phyloP scores from a whole-genome alignment of 2,113 vertebrate genomes.

The Carlito syrichta region DNA sequence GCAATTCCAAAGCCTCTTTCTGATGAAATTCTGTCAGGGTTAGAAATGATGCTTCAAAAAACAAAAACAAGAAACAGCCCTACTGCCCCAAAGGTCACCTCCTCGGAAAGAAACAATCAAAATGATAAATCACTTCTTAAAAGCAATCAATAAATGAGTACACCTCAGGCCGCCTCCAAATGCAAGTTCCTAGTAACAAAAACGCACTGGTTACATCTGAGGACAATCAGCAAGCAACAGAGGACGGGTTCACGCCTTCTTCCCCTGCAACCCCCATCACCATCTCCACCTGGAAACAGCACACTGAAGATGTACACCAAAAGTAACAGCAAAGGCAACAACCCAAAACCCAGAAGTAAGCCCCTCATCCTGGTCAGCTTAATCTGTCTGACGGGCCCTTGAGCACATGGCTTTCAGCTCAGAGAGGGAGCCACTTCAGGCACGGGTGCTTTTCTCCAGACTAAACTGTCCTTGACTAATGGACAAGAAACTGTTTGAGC shows the following conservation, averaged over 20 bases:
- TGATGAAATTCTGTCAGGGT: background rate
- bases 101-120: background rate
- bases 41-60: background rate
- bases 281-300: fast-evolving
- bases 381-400: no score
- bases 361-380: fast-evolving
- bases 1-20: background rate
- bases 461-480: background rate
- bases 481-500: background rate
- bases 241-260: fast-evolving
- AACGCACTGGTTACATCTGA: background rate
- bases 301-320: fast-evolving
- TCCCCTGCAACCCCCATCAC: background rate
- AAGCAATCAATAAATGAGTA: background rate
- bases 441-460: background rate
- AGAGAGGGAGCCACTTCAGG: background rate
- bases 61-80: background rate
- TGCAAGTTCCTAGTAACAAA: background rate
- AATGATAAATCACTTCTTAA: background rate
- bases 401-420: background rate
- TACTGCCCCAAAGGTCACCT: background rate
- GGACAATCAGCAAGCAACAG: fast-evolving
- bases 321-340: background rate
- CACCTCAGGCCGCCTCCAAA: background rate
- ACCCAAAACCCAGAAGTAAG: no score